Conservation (phyloP, 2,888 invertebrate species). For the Saturnia pavonia region DNA sequence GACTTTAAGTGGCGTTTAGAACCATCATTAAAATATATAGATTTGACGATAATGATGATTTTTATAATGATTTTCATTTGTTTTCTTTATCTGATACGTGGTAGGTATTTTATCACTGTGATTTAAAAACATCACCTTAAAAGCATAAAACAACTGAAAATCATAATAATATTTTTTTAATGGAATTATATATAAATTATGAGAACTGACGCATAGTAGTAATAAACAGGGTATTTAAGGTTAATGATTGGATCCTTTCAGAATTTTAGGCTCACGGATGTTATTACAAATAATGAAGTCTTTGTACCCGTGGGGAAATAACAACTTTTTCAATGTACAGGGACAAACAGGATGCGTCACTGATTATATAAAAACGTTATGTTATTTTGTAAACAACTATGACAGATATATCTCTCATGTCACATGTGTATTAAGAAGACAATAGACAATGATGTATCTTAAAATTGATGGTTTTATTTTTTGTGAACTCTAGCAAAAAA, state of each 20-base stretch:
- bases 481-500: neutral
- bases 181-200: too few relatives aligned
- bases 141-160: too few relatives aligned
- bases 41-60: neutral
- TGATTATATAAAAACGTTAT: conserved; percentile 1
- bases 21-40: neutral
- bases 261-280: conserved; percentile 8
- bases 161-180: too few relatives aligned
- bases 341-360: conserved; percentile 4
- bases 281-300: neutral
- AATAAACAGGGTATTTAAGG: neutral
- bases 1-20: neutral
- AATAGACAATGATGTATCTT: neutral
- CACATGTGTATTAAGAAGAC: neutral
- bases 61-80: neutral
- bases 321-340: conserved; percentile 7
- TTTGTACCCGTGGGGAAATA: neutral
- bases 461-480: conserved; percentile 5
- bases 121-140: too few relatives aligned
- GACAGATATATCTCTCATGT: neutral
- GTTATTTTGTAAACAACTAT: neutral
- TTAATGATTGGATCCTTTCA: conserved; percentile 1
- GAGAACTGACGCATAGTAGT: too few relatives aligned
- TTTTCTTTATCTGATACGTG: neutral
- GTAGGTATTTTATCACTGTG: too few relatives aligned